Evolutionary conservation across 2,797 vertebrate genomes (phyloP), one percentile per base, ranked within the genome.

Genomic region (Alfaro cultratus): DNA sequence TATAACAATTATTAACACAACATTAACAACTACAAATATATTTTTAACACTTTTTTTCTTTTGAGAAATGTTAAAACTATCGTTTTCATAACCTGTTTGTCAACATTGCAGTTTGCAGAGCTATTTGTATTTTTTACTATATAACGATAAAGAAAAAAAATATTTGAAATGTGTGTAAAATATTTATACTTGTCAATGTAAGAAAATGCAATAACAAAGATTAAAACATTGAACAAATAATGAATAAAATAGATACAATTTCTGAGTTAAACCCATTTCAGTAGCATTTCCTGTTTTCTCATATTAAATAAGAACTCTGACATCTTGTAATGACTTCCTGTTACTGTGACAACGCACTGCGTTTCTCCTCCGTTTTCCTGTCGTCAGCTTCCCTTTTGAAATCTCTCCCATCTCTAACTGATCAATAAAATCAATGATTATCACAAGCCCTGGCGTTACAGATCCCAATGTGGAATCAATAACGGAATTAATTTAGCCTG

Each of bases 391-490:
- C 73, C n/a, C 81, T 82, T 84, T 86, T 60, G 73, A 45, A 71
- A 71, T 43, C 68, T 71, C 39, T 85, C 71, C 45, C 86, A 87
- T 86, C 83, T 29, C 82, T 46, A 85, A 88, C 84, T 75, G 85
- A 91, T 94, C 92, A 81, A 94, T 93, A 73, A 71, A 88, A 94
- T 94, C 92, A 90, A 92, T 94, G 85, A 92, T 90, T 89, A 84
- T 77, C 85, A 87, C 78, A 78, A 88, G 83, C 77, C 82, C 41
- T 80, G 87, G 57, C 79, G 79, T 74, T 80, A 85, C 86, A 85
- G 34, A 90, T 85, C 87, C 74, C 84, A 78, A 78, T 76, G 87
- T 90, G 89, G 89, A 92, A 94, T 94, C 93, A 31, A 94, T 94
- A 88, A 13, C 5, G 79, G 77, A 88, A 93, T 93, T 87, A 83